phyloP scores from a whole-genome alignment of 2,888 invertebrate species.

The Spodoptera picta region DNA sequence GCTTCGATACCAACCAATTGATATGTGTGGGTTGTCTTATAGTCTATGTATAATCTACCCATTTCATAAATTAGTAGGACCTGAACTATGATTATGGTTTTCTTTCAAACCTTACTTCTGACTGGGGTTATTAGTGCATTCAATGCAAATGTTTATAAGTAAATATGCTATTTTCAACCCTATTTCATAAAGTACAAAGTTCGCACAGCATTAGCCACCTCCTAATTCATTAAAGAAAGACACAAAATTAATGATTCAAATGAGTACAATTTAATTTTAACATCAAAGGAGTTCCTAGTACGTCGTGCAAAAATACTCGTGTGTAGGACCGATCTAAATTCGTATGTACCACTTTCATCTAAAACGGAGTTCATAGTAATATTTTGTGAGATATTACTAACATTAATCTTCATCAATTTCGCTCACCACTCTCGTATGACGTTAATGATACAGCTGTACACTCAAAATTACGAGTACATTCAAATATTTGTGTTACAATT shows the following conservation, averaged over 20 bases:
- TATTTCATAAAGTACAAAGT: too few species aligned
- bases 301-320: slow-evolving; percentile 19
- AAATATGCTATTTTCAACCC: too few species aligned
- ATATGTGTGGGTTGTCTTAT: too few species aligned
- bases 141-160: too few species aligned
- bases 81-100: too few species aligned
- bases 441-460: slow-evolving; percentile 27
- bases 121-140: too few species aligned
- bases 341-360: slow-evolving; percentile 47
- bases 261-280: slow-evolving; percentile 17
- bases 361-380: slow-evolving; percentile 19
- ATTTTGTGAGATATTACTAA: slow-evolving; percentile 7
- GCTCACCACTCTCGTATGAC: slow-evolving; percentile 15
- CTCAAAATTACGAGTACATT: slow-evolving; percentile 8
- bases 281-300: slow-evolving; percentile 43
- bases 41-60: too few species aligned
- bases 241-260: slow-evolving; percentile 30
- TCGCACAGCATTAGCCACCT: slow-evolving; percentile 15
- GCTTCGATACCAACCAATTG: too few species aligned
- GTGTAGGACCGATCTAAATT: slow-evolving; percentile 36
- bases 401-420: slow-evolving; percentile 43
- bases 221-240: slow-evolving; percentile 19
- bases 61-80: too few species aligned
- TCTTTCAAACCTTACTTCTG: too few species aligned
- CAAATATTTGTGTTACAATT: slow-evolving; percentile 16